Conservation (phyloP, 2,888 invertebrate species). For the Schizotus pectinicornis region DNA sequence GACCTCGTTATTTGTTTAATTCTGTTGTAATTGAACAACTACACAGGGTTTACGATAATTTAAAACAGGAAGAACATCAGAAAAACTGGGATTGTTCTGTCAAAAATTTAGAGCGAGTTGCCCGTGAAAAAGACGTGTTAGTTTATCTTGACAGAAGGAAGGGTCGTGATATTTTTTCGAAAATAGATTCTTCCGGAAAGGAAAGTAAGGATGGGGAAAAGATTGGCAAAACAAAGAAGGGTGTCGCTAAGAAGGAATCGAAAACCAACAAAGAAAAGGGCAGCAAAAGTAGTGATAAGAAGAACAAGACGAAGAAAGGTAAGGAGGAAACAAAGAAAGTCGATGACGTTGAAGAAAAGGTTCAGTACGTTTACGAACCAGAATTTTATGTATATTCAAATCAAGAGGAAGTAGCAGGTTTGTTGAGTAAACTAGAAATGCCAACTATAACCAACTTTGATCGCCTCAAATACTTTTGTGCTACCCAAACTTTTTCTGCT, state of each 20-base stretch:
- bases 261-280: conserved; percentile 2
- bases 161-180: background rate
- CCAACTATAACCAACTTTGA: conserved; percentile 5
- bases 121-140: too few relatives aligned
- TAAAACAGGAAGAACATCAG: too few relatives aligned
- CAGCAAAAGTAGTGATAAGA: background rate
- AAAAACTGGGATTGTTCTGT: too few relatives aligned
- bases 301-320: conserved; percentile 4
- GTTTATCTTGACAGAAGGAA: too few relatives aligned
- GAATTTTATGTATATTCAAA: conserved; percentile 11
- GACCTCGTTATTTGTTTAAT: too few relatives aligned
- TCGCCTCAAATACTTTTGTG: conserved; percentile 11
- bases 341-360: background rate
- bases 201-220: background rate
- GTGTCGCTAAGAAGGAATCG: background rate
- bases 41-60: too few relatives aligned
- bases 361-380: background rate
- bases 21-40: too few relatives aligned
- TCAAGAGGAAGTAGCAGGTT: background rate
- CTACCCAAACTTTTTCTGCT: background rate
- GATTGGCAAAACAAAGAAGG: background rate
- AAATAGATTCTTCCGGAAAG: background rate
- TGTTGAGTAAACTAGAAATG: conserved; percentile 7
- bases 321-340: background rate
- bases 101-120: too few relatives aligned